Percentiles rank a stretch among this genome's conserved stretches.
Evolutionary conservation across 2,797 vertebrate genomes (phyloP).

Genomic region (Falco berigora): DNA sequence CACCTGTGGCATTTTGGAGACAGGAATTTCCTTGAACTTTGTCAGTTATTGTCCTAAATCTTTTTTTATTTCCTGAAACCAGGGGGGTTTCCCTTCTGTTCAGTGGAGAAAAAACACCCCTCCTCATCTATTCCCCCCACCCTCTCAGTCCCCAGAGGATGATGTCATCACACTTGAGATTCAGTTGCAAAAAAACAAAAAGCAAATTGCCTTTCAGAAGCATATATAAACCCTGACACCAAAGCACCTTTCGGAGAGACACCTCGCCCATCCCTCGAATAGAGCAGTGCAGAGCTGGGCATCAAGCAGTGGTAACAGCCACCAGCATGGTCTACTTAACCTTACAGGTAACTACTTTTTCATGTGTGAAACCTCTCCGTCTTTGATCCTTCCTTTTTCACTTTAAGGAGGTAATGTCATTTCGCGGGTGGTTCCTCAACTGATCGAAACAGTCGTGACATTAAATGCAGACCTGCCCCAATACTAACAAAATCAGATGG

Average conservation of each 20-base stretch:
- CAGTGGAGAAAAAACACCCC: not conserved
- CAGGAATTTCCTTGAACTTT: constrained; percentile 14
- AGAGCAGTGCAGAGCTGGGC: not conserved
- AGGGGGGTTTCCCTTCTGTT: not conserved
- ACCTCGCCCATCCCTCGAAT: not conserved
- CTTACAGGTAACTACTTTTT: constrained; percentile 45
- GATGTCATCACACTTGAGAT: constrained; percentile 61
- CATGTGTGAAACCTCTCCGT: not conserved
- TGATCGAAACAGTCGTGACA: not conserved
- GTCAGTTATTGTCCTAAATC: not conserved
- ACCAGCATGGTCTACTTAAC: constrained; percentile 53
- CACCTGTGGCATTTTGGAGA: constrained; percentile 1
- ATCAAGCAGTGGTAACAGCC: not conserved
- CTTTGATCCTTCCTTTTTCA: not conserved
- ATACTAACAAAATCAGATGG: not conserved
- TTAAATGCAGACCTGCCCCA: not conserved
- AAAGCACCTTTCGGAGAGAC: constrained; percentile 23
- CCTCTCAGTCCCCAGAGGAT: constrained; percentile 22
- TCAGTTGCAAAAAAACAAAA: constrained; percentile 12
- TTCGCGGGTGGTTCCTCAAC: rapidly evolving
- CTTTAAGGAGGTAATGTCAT: not conserved
- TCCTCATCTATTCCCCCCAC: constrained; percentile 33
- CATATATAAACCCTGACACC: constrained; percentile 57
- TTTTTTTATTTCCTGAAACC: not conserved
- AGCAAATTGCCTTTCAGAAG: constrained; percentile 49